Evolutionary conservation across 2,888 invertebrate genomes (phyloP), one percentile per base, ranked within the genome.

Genomic region (Smittia aterrima): DNA sequence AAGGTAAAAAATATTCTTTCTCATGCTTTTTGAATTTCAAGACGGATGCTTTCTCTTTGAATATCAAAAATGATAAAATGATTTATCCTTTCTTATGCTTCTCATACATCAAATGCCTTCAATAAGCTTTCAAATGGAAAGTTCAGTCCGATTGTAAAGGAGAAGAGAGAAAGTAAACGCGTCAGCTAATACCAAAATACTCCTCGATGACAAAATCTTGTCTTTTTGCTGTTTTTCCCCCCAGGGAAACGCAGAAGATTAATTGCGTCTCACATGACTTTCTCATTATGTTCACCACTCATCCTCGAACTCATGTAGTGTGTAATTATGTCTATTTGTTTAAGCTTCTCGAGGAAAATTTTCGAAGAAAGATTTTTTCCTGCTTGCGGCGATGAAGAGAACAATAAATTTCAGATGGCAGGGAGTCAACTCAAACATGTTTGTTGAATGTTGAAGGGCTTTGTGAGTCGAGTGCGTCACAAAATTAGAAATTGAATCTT

Each of bases 261-360:
- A 71, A 71, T 71, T 71, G 70, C 70, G 47, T 71, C 53, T 71
- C 70, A 71, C 47, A 54, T 53, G 70, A 71, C 40, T 20, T 67
- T 71, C 54, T 71, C 54, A 54, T 71, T 54, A 53, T 54, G 54
- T 53, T 68, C 53, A 47, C 25, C 70, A 71, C 70, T 53, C 54
- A 53, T 54, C 70, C 22, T 40, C 22, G 58, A 67, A 18, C 40
- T 20, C 18, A 20, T 41, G 40, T 67, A 41, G 70, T 71, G 54
- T 71, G 70, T 71, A 71, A 71, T 71, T 71, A 71, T 71, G 70
- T 71, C 70, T 71, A 53, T 71, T 54, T 71, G 53, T 71, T 54
- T 71, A 71, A 68, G 68, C 68, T 58, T 58, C 22, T 58, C 18
- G 58, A 22, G n/a, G 20, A 58, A 58, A 18, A 58, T 58, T 47